Evolutionary conservation across 1,140 invertebrate species (phyloP).

Genomic region (Popillia japonica): DNA sequence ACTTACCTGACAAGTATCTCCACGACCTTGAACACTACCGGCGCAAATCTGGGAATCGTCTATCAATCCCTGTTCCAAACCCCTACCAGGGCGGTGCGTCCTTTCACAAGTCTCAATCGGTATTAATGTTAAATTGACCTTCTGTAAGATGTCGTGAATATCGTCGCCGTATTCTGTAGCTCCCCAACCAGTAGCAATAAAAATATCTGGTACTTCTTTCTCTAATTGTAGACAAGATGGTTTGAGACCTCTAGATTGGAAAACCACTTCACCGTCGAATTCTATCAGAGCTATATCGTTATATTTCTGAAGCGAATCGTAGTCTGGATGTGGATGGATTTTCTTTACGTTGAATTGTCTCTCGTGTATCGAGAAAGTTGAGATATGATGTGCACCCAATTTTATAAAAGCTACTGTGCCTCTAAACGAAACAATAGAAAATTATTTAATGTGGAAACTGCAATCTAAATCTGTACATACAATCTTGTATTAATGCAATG

Average conservation of each 20-base stretch:
- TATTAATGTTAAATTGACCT: constrained; percentile 62
- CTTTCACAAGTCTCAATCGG: constrained; percentile 50
- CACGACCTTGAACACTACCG: constrained; percentile 60
- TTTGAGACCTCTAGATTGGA: not conserved
- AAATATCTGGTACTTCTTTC: not conserved
- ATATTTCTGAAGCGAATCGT: constrained; percentile 37
- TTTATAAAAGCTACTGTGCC: constrained; percentile 40
- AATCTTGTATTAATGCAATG: too few species aligned
- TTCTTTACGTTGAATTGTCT: not conserved
- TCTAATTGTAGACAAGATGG: constrained; percentile 9
- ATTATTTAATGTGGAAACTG: too few species aligned
- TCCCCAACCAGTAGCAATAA: constrained; percentile 55
- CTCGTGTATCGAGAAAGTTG: not conserved
- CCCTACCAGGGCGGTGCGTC: constrained; percentile 50
- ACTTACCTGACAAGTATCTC: constrained; percentile 61
- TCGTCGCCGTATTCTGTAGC: constrained; percentile 57
- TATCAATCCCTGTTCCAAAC: constrained; percentile 62
- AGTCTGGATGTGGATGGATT: not conserved
- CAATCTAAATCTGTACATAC: too few species aligned
- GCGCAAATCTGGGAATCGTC: constrained; percentile 71
- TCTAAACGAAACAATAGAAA: too few species aligned
- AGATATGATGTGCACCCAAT: not conserved
- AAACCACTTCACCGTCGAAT: not conserved
- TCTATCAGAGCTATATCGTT: constrained; percentile 21
- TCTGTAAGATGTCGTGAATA: constrained; percentile 62